Base-by-base conservation (phyloP, 1,140 invertebrate genomes). In the Yoshiicerus persimilis region DNA sequence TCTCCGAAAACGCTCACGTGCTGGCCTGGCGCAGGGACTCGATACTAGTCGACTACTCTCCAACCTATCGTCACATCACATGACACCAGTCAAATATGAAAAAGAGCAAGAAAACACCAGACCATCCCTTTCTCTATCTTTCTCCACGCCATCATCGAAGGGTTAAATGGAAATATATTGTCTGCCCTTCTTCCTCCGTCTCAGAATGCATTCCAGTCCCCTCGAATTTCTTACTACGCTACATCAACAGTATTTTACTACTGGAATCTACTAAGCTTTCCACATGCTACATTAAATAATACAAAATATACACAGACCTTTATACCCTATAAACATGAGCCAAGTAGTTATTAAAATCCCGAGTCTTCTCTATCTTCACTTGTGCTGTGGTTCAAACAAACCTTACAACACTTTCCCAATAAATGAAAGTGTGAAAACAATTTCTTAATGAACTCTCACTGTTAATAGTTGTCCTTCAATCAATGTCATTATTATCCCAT, bases 121-220 rank as follows among this genome's bases (percentile, higher is more conserved):
- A 70, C 66, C 66, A 70, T 70, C 66, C 66, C 30, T 70, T 70
- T 70, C 66, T 34, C 32, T 80, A 80, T 80, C 75, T 80, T 80
- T 80, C 32, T 80, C 32, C 75, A 80, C 75, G 75, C 32, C 75
- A 80, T 80, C 75, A 80, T 80, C 75, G 75, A 80, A 80, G 75
- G 75, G 75, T 80, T 80, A 80, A 80, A 80, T 80, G 75, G 75
- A 80, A 80, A 80, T 80, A 80, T 80, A 80, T 80, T 80, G 75
- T 34, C 75, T 80, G 30, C 75, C 32, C 75, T 80, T 20, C 27
- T n/a, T 32, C n/a, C n/a, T 8, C 13, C 75, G 20, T 38, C 32
- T 36, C n/a, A n/a, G n/a, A 38, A 8, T 16, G 16, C 9, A 16
- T 1, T 2, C 1, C 64, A 11, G 4, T 27, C 13, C 64, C 25